These are phyloP conservation scores for Romanogobio albipinnatus DNA, from an alignment of 2,113 vertebrate species.

Conservation along the genomic window DNA sequence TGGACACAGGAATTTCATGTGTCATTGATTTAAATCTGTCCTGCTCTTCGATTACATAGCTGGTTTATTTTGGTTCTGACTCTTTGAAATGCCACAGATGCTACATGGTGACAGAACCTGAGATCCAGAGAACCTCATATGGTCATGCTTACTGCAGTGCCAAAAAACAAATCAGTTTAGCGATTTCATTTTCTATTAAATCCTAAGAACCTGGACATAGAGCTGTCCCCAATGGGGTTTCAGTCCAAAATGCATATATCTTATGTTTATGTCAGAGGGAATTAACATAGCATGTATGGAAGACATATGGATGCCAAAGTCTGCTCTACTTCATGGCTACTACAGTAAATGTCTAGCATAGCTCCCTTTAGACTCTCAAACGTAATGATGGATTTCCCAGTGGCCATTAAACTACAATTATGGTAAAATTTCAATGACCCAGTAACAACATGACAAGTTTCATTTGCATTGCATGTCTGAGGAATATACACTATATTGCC, in stretches of 20 bases:
- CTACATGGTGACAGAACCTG: not conserved
- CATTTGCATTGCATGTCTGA: not conserved
- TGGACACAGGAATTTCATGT: not conserved
- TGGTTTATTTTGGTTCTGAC: conserved; percentile 26
- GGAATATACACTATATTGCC: not conserved
- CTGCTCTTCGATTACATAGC: not conserved
- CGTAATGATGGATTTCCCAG: not conserved
- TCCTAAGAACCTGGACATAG: not conserved
- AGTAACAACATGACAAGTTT: conserved; percentile 16
- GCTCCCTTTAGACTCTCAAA: not conserved
- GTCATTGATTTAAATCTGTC: conserved; percentile 19
- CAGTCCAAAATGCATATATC: not conserved
- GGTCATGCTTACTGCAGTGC: not conserved
- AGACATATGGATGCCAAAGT: not conserved
- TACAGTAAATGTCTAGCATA: not conserved
- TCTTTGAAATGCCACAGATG: conserved; percentile 25
- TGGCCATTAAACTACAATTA: conserved; percentile 14
- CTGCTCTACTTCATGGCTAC: not conserved
- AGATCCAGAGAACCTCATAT: not conserved
- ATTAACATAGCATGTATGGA: not conserved
- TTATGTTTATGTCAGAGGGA: not conserved
- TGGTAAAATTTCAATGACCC: conserved; percentile 10
- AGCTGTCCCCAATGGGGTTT: not conserved
- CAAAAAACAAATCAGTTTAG: not conserved
- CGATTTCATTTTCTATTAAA: not conserved